These are phyloP conservation scores for Cyanoramphus novaezelandiae DNA, from an alignment of 2,113 vertebrate genomes.

Conservation along the genomic window DNA sequence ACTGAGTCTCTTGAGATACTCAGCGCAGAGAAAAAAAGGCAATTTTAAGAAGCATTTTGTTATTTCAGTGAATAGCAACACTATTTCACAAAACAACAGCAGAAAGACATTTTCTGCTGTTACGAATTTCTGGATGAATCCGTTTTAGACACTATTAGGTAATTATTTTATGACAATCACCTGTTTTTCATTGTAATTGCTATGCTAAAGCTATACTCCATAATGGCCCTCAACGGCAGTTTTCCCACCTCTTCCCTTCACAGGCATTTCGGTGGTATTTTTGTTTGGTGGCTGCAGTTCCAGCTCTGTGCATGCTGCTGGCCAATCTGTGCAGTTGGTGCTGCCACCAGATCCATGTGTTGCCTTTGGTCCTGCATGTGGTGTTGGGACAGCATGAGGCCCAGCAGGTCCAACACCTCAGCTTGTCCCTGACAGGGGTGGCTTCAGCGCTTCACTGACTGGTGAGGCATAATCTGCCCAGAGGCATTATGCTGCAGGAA, in stretches of 20 bases:
- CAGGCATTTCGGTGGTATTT: neutral
- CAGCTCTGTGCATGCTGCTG: neutral
- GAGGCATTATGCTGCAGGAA: no score
- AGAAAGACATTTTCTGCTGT: neutral
- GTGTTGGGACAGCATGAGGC: neutral
- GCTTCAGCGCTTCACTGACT: neutral
- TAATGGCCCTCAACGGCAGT: accelerated
- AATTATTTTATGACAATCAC: neutral
- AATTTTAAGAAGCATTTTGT: neutral
- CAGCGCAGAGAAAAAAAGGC: neutral
- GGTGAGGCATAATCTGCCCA: neutral
- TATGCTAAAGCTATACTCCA: neutral
- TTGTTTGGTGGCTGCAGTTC: accelerated
- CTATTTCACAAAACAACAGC: neutral
- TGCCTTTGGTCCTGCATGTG: neutral
- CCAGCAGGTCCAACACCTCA: neutral
- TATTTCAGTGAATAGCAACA: neutral
- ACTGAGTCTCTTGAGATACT: neutral
- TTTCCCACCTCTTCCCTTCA: neutral
- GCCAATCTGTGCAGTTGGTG: no score
- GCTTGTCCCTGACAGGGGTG: neutral
- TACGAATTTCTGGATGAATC: neutral
- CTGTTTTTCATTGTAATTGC: neutral
- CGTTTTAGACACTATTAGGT: neutral
- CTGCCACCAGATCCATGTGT: neutral